A percentile compares a stretch with the other conserved stretches of the same genome.
Conservation (phyloP, 1,140 invertebrate genomes). For the Cydia pomonella region DNA sequence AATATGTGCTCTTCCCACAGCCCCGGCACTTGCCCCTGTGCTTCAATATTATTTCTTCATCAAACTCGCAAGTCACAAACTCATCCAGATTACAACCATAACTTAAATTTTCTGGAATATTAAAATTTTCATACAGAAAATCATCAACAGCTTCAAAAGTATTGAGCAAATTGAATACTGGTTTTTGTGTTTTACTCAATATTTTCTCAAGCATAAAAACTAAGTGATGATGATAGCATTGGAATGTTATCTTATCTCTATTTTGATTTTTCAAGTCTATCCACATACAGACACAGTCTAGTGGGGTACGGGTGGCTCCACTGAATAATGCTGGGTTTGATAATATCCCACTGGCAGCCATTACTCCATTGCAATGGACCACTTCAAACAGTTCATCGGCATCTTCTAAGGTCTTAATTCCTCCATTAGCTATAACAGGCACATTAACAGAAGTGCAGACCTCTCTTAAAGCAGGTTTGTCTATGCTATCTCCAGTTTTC, state of each 20-base stretch:
- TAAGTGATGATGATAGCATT: constrained; percentile 95
- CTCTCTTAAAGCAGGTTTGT: constrained; percentile 86
- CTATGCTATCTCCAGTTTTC: constrained; percentile 88
- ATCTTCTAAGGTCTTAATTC: constrained; percentile 87
- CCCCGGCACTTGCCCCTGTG: constrained; percentile 67
- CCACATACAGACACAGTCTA: constrained; percentile 92
- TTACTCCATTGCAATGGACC: constrained; percentile 90
- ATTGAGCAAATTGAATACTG: constrained; percentile 89
- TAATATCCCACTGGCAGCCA: constrained; percentile 94
- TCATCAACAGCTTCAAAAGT: constrained; percentile 86
- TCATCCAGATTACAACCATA: constrained; percentile 56
- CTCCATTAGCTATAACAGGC: constrained; percentile 96
- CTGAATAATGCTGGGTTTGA: constrained; percentile 95
- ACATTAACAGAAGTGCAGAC: constrained; percentile 88
- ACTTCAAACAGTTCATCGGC: constrained; percentile 83
- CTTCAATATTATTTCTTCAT: constrained; percentile 63
- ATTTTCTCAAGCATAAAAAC: constrained; percentile 95
- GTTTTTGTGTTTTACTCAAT: constrained; percentile 85
- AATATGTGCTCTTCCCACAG: constrained; percentile 63
- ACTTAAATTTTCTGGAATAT: constrained; percentile 68
- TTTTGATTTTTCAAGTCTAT: constrained; percentile 85
- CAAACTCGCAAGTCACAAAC: constrained; percentile 63
- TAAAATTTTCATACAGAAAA: constrained; percentile 83
- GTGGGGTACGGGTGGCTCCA: constrained; percentile 85
- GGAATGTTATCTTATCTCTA: constrained; percentile 84